phyloP scores from a whole-genome alignment of 2,888 invertebrate genomes.

The Platynereis dumerilii region DNA sequence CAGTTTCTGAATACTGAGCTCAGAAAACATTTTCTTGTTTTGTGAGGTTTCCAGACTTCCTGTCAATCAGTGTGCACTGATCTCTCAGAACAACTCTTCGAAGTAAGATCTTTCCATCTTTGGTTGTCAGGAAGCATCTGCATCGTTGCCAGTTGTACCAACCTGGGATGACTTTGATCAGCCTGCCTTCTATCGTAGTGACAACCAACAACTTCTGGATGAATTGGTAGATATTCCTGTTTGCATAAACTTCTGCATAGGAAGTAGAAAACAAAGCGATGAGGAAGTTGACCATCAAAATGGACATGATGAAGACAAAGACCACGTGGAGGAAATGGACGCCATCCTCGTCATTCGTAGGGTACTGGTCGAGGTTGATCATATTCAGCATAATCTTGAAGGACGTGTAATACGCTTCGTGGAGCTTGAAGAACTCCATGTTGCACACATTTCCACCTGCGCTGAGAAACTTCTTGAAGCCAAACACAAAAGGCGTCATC shows the following conservation, averaged over 20 bases:
- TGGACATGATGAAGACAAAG: conserved; percentile 12
- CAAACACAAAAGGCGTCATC: neutral
- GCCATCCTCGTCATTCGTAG: neutral
- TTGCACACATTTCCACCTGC: neutral
- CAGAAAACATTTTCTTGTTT: no score
- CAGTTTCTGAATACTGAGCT: no score
- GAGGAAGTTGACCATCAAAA: conserved; percentile 17
- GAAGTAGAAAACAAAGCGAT: conserved; percentile 12
- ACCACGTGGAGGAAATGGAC: neutral
- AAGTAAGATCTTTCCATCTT: conserved; percentile 4
- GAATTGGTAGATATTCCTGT: neutral
- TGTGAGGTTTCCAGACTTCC: no score
- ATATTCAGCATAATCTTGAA: conserved; percentile 9
- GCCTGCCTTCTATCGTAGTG: neutral
- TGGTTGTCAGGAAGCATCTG: conserved; percentile 4
- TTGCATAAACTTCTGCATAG: neutral
- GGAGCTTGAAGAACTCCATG: neutral
- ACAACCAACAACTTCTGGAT: conserved; percentile 4
- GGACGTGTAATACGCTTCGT: neutral
- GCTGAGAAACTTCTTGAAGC: neutral
- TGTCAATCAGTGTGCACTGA: no score
- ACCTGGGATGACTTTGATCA: neutral
- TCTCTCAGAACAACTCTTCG: no score
- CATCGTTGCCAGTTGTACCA: neutral
- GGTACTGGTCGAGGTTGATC: neutral